Evolutionary conservation across 2,797 vertebrate species (phyloP).

Genomic region (Rhynchonycteris naso): DNA sequence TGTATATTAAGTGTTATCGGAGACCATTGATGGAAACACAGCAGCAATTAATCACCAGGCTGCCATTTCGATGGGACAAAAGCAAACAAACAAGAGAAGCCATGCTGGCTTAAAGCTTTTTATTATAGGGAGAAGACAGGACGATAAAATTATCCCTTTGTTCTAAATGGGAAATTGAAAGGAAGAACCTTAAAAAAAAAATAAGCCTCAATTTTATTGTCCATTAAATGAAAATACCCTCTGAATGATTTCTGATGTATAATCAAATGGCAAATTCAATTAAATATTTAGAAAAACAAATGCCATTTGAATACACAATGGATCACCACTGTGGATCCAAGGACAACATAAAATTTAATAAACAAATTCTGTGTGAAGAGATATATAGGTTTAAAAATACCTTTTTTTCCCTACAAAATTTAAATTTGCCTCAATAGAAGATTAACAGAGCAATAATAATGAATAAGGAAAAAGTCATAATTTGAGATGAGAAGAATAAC

Average conservation of each 20-base stretch:
- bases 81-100: constrained; percentile 57
- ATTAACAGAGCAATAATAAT: constrained; percentile 25
- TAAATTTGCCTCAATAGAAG: constrained; percentile 27
- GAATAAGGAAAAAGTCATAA: constrained; percentile 18
- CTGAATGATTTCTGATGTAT: constrained; percentile 46
- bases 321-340: constrained; percentile 21
- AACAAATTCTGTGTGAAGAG: not conserved
- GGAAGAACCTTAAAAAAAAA: constrained; percentile 23
- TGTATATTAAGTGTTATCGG: not conserved
- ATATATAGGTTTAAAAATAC: not conserved
- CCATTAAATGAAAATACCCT: constrained; percentile 62
- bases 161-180: constrained; percentile 52
- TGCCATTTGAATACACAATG: constrained; percentile 49
- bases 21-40: constrained; percentile 10
- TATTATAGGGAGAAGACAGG: constrained; percentile 1
- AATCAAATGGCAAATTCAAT: constrained; percentile 64
- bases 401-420: not conserved
- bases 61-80: not conserved
- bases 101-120: not conserved
- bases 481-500: not conserved
- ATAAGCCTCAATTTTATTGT: constrained; percentile 52
- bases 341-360: constrained; percentile 53
- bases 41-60: constrained; percentile 37
- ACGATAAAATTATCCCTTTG: constrained; percentile 47
- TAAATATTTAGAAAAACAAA: constrained; percentile 74